A percentile compares a stretch with the other conserved stretches of the same genome.
These are phyloP conservation scores for Chlorops oryzae DNA, from an alignment of 1,140 invertebrate genomes.

Conservation along the genomic window DNA sequence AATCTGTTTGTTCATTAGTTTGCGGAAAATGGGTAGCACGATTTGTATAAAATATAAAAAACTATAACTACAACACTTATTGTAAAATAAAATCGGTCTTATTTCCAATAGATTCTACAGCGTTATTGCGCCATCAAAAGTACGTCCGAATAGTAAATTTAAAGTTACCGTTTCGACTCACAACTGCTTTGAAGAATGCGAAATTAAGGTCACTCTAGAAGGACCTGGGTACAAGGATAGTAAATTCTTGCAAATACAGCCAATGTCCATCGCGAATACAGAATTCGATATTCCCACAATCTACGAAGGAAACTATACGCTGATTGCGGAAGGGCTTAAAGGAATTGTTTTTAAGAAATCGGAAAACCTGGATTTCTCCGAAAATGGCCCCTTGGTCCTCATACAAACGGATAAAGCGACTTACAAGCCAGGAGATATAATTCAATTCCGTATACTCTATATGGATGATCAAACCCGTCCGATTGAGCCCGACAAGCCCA, in stretches of 20 bases:
- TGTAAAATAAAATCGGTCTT: too few species aligned
- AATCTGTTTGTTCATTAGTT: too few species aligned
- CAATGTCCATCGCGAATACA: neutral
- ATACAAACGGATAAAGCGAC: constrained; percentile 88
- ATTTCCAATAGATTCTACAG: too few species aligned
- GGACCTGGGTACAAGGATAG: neutral
- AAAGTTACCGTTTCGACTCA: constrained; percentile 66
- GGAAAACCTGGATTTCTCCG: constrained; percentile 63
- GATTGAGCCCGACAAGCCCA: constrained; percentile 8
- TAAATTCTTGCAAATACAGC: constrained; percentile 1
- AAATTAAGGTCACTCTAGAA: constrained; percentile 59
- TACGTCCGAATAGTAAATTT: constrained; percentile 73
- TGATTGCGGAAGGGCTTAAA: constrained; percentile 62
- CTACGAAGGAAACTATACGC: constrained; percentile 65
- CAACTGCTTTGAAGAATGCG: constrained; percentile 51
- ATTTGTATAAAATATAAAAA: too few species aligned
- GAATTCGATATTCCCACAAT: constrained; percentile 54
- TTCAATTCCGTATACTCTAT: constrained; percentile 74
- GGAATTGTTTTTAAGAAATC: constrained; percentile 67
- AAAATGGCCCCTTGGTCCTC: constrained; percentile 81
- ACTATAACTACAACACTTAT: too few species aligned
- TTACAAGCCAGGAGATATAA: constrained; percentile 76
- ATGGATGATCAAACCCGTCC: constrained; percentile 66
- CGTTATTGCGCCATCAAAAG: constrained; percentile 65
- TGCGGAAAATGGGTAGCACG: too few species aligned